phyloP scores from a whole-genome alignment of 2,113 vertebrate genomes.

The Epinephelus cyanopodus region DNA sequence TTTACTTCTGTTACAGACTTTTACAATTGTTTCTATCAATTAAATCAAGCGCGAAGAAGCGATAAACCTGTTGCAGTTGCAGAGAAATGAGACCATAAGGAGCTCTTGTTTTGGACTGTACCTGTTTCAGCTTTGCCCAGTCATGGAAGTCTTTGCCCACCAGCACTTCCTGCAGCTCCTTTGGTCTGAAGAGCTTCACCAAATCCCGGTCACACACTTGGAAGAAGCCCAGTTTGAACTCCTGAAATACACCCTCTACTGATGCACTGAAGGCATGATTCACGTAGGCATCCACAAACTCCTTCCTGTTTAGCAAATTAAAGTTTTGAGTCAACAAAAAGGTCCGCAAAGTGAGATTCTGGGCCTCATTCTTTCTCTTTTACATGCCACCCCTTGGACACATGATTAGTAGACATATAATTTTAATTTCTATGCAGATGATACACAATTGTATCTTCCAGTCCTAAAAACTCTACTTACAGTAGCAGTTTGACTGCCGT shows the following conservation, averaged over 20 bases:
- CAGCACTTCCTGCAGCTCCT: slow-evolving; percentile 84
- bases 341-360: neutral
- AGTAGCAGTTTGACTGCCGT: neutral
- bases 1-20: neutral
- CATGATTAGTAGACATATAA: neutral
- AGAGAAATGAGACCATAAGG: neutral
- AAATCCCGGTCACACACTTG: slow-evolving; percentile 78
- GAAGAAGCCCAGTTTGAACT: slow-evolving; percentile 88
- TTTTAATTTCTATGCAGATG: neutral
- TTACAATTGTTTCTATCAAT: neutral
- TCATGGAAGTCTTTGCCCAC: slow-evolving; percentile 82
- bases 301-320: slow-evolving; percentile 68
- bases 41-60: neutral
- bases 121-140: slow-evolving; percentile 86
- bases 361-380: neutral
- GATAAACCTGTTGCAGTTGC: neutral
- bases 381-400: neutral
- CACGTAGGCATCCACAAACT: slow-evolving; percentile 85
- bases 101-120: slow-evolving; percentile 41
- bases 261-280: slow-evolving; percentile 85
- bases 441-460: neutral
- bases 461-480: neutral
- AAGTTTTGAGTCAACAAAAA: neutral
- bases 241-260: slow-evolving; percentile 81
- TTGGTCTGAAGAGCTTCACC: slow-evolving; percentile 82